A percentile compares a stretch with the other conserved stretches of the same genome.
These are phyloP conservation scores for Pseudorectes ferrugineus DNA, from an alignment of 2,113 vertebrate species.

Conservation along the genomic window DNA sequence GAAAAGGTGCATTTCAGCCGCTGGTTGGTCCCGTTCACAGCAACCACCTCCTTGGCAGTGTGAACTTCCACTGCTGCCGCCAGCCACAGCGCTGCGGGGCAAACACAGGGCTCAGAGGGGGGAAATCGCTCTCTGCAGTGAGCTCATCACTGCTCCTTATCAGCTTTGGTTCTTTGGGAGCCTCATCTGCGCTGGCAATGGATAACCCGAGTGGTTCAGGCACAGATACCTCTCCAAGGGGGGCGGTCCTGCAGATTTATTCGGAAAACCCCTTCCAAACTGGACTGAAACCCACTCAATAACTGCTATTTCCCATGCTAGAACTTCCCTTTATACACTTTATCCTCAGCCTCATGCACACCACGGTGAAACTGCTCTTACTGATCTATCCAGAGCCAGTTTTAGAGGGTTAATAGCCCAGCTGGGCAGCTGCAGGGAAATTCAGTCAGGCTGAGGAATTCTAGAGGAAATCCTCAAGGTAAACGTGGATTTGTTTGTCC, in stretches of 20 bases:
- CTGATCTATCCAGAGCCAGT: neutral
- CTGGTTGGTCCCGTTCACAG: conserved; percentile 87
- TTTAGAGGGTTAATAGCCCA: neutral
- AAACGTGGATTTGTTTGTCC: neutral
- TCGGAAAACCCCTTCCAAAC: neutral
- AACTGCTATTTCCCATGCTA: neutral
- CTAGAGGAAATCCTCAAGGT: neutral
- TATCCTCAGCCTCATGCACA: neutral
- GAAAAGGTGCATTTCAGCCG: conserved; percentile 89
- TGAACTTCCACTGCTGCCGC: conserved; percentile 77
- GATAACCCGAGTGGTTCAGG: neutral
- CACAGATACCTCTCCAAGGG: too few species aligned
- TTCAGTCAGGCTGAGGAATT: neutral
- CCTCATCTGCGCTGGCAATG: neutral
- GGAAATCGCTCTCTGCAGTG: neutral
- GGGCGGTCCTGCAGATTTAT: neutral
- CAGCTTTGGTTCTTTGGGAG: accelerated
- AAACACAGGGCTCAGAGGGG: neutral
- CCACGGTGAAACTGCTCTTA: neutral
- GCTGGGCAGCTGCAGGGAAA: neutral
- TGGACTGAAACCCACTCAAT: neutral
- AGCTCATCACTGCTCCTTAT: neutral
- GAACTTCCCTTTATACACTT: neutral
- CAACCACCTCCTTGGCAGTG: conserved; percentile 79
- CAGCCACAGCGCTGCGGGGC: conserved; percentile 66